Base-by-base conservation (phyloP, 2,888 invertebrate genomes). In the Neuroscelio doddi region DNA sequence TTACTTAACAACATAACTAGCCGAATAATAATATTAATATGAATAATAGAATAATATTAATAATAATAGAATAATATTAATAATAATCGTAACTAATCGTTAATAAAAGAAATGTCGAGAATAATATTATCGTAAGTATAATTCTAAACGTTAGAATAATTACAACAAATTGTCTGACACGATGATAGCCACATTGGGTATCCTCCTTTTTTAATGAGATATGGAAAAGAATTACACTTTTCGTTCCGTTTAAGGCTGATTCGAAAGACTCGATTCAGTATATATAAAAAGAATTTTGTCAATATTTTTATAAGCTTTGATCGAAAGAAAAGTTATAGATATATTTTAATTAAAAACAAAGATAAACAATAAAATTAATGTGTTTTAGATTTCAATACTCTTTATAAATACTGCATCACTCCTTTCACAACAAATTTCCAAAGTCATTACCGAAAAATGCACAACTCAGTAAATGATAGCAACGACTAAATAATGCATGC, bases 1-100 rank as follows among this genome's bases (percentile, higher is more conserved):
- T 83, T 63, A 80, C 81, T 82, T 82, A 80, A 82, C 81, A 83
- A 83, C 78, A 74, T 79, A 82, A 82, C 78, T 82, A 81, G 74
- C 64, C 61, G 64, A 77, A 75, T 78, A 77, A 75, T 78, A 76
- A 76, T 76, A 55, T 61, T 76, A 72, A 72, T 78, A 72, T 72
- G 73, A 71, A 75, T 74, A 76, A 77, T 76, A 77, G 46, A 52
- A 72, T 79, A 73, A 76, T 74, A 74, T 58, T 73, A 72, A 71
- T 74, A 72, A 72, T 75, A 70, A 70, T 71, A 57, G 67, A 68
- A 39, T 69, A 70, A 64, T 58, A 56, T 61, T 68, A 62, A 71
- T 73, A 72, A 72, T 73, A 68, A 69, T 73, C 68, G 62, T 75
- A 74, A 74, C 64, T 72, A 69, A 64, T 68, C 59, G 55, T 65